A percentile compares a stretch with the other conserved stretches of the same genome.
phyloP scores from a whole-genome alignment of 64 coral and sea anemone species.

The Dendronephthya gigantea region DNA sequence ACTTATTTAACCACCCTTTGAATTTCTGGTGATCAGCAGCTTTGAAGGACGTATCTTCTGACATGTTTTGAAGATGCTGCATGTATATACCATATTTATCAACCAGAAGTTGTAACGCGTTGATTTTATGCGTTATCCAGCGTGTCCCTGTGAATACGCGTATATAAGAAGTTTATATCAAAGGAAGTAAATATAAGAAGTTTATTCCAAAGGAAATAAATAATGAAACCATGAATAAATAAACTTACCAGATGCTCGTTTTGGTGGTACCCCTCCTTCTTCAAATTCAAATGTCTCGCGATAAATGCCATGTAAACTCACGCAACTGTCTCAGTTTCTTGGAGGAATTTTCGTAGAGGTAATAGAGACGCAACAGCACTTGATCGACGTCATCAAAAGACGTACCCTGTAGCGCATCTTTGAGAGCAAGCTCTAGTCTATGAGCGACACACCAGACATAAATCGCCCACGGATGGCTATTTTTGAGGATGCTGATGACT shows the following conservation, averaged over 20 bases:
- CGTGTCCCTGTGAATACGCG: too few relatives aligned
- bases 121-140: not conserved
- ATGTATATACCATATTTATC: not conserved
- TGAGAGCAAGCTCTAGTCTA: not conserved
- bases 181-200: too few relatives aligned
- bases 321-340: not conserved
- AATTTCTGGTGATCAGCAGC: too few relatives aligned
- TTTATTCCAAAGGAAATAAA: too few relatives aligned
- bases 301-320: not conserved
- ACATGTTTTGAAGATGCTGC: not conserved
- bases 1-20: constrained; percentile 38
- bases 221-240: too few relatives aligned
- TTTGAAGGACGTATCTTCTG: too few relatives aligned
- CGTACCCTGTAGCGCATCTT: not conserved
- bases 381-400: not conserved
- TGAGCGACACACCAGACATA: not conserved
- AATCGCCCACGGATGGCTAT: not conserved
- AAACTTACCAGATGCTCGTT: not conserved
- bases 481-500: not conserved
- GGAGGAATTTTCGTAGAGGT: not conserved
- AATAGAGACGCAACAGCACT: not conserved
- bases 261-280: not conserved
- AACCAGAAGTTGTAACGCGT: not conserved
- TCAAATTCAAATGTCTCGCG: not conserved
- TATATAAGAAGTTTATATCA: too few relatives aligned